Conservation (phyloP, 2,888 invertebrate species). For the Trypoxylon attenuatum region DNA sequence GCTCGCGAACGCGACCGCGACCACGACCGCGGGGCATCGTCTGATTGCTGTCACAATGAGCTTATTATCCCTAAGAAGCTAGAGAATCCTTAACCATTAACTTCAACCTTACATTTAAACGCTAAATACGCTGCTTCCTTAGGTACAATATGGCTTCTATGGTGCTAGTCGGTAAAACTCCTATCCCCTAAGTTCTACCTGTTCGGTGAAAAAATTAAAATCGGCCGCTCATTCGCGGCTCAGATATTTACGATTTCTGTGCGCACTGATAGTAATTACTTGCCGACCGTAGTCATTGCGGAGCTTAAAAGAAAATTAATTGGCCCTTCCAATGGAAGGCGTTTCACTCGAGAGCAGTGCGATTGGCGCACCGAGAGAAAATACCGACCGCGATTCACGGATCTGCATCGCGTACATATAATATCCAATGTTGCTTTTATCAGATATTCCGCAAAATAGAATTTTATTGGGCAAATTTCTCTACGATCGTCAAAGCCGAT, state of each 20-base stretch:
- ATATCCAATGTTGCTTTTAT: neutral
- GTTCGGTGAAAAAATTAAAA: slow-evolving; percentile 34
- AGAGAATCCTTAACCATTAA: slow-evolving; percentile 55
- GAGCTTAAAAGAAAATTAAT: slow-evolving; percentile 41
- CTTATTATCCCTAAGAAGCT: slow-evolving; percentile 64
- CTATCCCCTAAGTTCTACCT: slow-evolving; percentile 49
- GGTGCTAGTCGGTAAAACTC: slow-evolving; percentile 55
- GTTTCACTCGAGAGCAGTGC: too few relatives aligned
- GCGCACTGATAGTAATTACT: slow-evolving; percentile 15
- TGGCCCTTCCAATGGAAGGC: slow-evolving; percentile 38
- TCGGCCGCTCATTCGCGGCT: neutral
- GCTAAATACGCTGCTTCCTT: slow-evolving; percentile 57
- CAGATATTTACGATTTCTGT: slow-evolving; percentile 6
- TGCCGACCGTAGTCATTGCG: slow-evolving; percentile 18
- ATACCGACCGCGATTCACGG: neutral
- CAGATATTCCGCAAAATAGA: too few relatives aligned
- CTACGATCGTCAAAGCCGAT: neutral
- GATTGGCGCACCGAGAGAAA: neutral
- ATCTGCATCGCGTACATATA: neutral
- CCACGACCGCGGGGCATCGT: slow-evolving; percentile 55
- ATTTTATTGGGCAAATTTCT: too few relatives aligned
- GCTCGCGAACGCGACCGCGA: slow-evolving; percentile 54
- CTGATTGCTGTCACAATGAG: slow-evolving; percentile 73
- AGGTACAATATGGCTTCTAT: slow-evolving; percentile 58
- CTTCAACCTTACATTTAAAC: slow-evolving; percentile 46